Evolutionary conservation across 2,888 invertebrate genomes (phyloP), one percentile per base, ranked within the genome.

Genomic region (Caenorhabditis sp.): DNA sequence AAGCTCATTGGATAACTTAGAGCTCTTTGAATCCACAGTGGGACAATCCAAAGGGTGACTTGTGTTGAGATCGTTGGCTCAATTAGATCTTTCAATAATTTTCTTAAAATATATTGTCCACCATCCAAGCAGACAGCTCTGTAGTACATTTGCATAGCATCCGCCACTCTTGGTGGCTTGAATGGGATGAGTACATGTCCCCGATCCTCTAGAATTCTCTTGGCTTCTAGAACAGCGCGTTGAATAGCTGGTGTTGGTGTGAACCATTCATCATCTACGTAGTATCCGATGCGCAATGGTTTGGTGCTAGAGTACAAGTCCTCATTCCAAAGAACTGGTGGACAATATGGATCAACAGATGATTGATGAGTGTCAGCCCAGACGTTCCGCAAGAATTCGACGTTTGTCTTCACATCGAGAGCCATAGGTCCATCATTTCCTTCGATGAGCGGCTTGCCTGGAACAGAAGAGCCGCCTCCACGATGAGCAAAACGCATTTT

Each of bases 381-480:
- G 10, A 81, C 68, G 52, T 58, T 63, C 63, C 75, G 73, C 58
- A 80, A 59, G 21, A 83, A 76, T 52, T 78, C 73, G 20, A 80
- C 81, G 56, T 76, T 78, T 36, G 81, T 76, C 54, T 80, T 68
- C n/a, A 84, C 77, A 58, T 77, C 75, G 14, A 52, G 65, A 3
- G 83, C 77, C 84, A 85, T 84, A 4, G 85, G 85, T 56, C 85
- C 85, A 53, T 82, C 83, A 43, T 80, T 81, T 0, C 83, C 77
- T 60, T 81, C 80, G 67, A 83, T 82, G 49, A 84, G 38, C 5
- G 84, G 84, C 4, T 84, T 78, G 20, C 85, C 85, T 4, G 85
- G 85, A 21, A 85, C 78, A 1, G 83, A 82, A 5, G 81, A 82
- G 12, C 68, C 65, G 12, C 61, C 72, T 50, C 81, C 76, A n/a